phyloP scores from a whole-genome alignment of 2,888 invertebrate species.

The Agrotis puta region DNA sequence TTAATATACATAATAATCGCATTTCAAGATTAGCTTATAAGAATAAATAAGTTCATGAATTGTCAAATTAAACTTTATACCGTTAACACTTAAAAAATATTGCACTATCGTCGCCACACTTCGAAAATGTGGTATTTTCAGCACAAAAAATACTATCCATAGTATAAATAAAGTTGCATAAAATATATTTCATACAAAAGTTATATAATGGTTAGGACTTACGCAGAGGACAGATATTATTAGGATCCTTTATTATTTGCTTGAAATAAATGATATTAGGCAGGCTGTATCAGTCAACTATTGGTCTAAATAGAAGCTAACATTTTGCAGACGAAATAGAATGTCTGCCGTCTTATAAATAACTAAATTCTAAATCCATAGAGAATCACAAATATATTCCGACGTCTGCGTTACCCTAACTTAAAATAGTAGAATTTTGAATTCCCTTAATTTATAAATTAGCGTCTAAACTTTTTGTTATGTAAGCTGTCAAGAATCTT shows the following conservation, averaged over 20 bases:
- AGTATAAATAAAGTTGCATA: constrained; percentile 21
- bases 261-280: not conserved
- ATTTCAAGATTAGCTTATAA: not conserved
- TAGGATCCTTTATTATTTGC: not conserved
- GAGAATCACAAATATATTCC: not conserved
- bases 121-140: not conserved
- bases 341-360: not conserved
- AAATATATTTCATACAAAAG: constrained; percentile 19
- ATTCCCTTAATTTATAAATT: constrained; percentile 7
- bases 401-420: not conserved
- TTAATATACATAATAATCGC: not conserved
- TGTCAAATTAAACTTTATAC: not conserved
- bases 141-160: constrained; percentile 3
- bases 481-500: not conserved
- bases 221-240: not conserved
- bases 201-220: not conserved
- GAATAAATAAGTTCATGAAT: not conserved
- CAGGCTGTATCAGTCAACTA: not conserved
- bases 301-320: not conserved
- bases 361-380: not conserved
- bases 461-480: constrained; percentile 1
- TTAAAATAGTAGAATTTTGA: not conserved
- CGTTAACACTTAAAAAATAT: not conserved
- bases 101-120: not conserved
- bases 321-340: not conserved